These are phyloP conservation scores for Eudemis profundana DNA, from an alignment of 2,888 invertebrate species.

Conservation along the genomic window DNA sequence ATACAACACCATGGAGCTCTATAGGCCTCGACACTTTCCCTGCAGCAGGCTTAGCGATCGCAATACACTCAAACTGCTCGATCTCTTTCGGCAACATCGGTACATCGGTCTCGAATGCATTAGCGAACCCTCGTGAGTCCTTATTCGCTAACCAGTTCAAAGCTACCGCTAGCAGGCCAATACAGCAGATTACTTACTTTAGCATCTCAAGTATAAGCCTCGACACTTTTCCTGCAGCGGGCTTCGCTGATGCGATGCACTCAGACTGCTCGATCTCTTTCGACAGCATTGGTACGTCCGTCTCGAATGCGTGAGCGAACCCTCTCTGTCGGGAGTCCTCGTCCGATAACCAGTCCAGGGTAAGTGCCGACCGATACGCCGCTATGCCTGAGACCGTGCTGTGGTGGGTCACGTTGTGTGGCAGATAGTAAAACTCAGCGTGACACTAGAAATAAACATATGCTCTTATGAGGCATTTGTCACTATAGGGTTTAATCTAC, in stretches of 20 bases:
- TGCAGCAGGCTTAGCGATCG: conserved; percentile 15
- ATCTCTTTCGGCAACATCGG: background rate
- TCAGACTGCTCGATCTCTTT: background rate
- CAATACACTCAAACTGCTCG: conserved; percentile 15
- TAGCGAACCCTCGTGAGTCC: background rate
- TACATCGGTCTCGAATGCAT: background rate
- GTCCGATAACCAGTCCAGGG: conserved; percentile 27
- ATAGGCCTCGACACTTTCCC: conserved; percentile 35
- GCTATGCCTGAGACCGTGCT: conserved; percentile 30
- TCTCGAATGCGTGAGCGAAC: conserved; percentile 2
- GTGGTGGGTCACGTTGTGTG: conserved; percentile 12
- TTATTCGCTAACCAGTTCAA: conserved; percentile 25
- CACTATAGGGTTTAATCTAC: no score
- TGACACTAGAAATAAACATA: conserved; percentile 19
- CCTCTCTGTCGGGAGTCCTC: conserved; percentile 13
- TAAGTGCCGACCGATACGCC: conserved; percentile 37
- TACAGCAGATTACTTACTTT: no score
- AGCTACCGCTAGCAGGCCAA: no score
- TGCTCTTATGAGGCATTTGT: no score
- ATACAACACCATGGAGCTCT: no score
- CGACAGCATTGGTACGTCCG: background rate
- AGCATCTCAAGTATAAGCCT: conserved; percentile 38
- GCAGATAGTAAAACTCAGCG: conserved; percentile 6
- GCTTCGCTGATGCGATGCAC: conserved; percentile 25
- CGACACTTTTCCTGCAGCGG: conserved; percentile 28